phyloP scores from a whole-genome alignment of 2,797 vertebrate species.

The Petrocephalus schoutedeni region DNA sequence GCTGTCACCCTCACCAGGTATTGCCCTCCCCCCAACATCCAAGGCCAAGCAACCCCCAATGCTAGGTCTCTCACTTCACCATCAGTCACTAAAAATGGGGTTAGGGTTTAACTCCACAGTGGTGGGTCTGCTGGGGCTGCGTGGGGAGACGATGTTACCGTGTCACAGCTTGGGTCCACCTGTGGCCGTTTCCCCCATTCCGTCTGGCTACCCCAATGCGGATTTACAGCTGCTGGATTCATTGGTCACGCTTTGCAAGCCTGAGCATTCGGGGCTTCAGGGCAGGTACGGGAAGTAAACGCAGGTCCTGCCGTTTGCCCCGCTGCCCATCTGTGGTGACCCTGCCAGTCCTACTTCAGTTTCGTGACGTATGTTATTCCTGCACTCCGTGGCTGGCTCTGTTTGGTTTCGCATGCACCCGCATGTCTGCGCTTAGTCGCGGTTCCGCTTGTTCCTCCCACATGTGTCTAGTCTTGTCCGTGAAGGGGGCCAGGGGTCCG shows the following conservation, averaged over 20 bases:
- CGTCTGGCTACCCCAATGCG: not conserved
- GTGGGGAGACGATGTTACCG: not conserved
- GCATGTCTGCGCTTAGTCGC: not conserved
- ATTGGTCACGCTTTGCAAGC: not conserved
- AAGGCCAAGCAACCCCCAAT: not conserved
- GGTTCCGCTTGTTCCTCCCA: not conserved
- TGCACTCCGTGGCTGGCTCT: not conserved
- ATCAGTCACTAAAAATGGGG: not conserved
- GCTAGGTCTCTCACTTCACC: not conserved
- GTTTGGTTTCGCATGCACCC: not conserved
- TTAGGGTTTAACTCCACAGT: not conserved
- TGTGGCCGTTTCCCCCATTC: not conserved
- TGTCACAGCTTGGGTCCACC: not conserved
- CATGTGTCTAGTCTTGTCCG: not conserved
- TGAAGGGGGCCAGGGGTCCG: not conserved
- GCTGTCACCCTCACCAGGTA: not conserved
- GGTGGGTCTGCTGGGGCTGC: not conserved
- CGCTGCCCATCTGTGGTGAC: not conserved
- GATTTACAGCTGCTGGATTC: not conserved
- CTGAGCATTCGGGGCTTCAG: not conserved
- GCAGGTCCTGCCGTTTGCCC: not conserved
- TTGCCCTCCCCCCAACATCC: not conserved
- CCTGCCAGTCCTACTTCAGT: not conserved
- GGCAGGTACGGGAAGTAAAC: not conserved
- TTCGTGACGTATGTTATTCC: not conserved